Conservation (phyloP, 2,113 vertebrate species). For the Cynopterus brachyotis region DNA sequence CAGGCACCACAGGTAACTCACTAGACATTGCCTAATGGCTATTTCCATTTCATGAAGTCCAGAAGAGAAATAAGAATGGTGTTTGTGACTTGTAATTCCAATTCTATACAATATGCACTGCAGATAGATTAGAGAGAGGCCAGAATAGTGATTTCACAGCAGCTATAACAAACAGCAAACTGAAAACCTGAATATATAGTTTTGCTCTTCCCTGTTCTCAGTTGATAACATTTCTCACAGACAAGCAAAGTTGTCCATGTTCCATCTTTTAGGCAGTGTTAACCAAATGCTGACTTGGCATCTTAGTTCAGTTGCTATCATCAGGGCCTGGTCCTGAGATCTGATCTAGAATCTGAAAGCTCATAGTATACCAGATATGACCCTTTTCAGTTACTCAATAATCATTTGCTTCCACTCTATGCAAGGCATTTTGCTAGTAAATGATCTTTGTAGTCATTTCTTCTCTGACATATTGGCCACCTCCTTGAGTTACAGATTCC, state of each 20-base stretch:
- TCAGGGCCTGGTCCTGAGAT: background rate
- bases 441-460: background rate
- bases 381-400: background rate
- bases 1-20: background rate
- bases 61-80: background rate
- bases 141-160: background rate
- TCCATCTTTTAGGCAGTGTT: background rate
- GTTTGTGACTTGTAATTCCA: background rate
- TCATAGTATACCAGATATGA: background rate
- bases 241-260: background rate
- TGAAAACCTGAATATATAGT: background rate
- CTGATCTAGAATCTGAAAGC: background rate
- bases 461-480: background rate
- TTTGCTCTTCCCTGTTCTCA: background rate
- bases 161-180: background rate
- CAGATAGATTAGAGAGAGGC: background rate
- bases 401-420: background rate
- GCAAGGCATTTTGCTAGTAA: background rate
- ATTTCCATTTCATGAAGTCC: background rate
- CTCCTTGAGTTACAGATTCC: background rate
- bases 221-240: conserved; percentile 27
- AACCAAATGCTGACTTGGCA: background rate
- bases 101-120: background rate
- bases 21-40: background rate
- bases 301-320: background rate